Evolutionary conservation across 2,797 vertebrate species (phyloP).

Genomic region (Coendou prehensilis): DNA sequence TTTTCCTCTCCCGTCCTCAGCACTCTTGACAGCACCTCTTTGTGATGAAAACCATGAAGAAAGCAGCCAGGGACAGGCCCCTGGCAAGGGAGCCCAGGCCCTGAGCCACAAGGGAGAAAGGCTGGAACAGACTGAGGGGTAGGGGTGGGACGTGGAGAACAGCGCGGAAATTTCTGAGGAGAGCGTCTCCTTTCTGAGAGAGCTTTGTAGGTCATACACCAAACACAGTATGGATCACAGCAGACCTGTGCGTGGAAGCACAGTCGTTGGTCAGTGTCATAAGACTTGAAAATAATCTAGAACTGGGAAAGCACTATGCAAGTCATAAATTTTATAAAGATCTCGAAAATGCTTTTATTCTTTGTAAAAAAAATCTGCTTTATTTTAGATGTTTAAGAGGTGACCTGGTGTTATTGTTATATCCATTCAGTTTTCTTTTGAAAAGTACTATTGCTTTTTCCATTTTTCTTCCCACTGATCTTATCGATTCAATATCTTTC

Average conservation of each 20-base stretch:
- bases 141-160: background rate
- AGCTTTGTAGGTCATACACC: background rate
- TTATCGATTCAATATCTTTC: background rate
- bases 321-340: background rate
- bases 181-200: background rate
- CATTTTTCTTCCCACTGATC: background rate
- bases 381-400: background rate
- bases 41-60: background rate
- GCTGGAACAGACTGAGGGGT: background rate
- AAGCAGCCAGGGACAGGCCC: background rate
- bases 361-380: background rate
- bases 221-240: too few species aligned
- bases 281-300: background rate
- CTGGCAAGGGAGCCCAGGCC: accelerated
- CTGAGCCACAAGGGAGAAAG: background rate
- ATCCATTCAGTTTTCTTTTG: conserved; percentile 2
- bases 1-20: background rate
- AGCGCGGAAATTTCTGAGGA: background rate
- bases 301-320: background rate
- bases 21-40: background rate
- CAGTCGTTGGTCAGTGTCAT: background rate
- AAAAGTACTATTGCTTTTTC: background rate
- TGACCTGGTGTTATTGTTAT: background rate
- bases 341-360: background rate
- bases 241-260: background rate